Base-by-base conservation (phyloP, 2,797 vertebrate genomes). In the Melanitta fusca region DNA sequence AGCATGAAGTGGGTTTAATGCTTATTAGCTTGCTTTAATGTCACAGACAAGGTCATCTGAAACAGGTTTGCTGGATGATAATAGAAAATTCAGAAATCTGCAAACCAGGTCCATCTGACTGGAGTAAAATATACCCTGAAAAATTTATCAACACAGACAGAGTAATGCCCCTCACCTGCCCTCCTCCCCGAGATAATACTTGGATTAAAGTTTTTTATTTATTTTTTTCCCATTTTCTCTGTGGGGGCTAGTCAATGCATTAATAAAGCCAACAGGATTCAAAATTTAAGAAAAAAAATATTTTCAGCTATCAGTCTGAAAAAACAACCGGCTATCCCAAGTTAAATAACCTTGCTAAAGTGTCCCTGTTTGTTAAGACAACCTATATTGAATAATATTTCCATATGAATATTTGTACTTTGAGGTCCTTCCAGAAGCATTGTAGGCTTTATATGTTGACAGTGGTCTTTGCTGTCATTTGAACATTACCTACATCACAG, bases 181-280 rank as follows among this genome's bases (percentile, higher is more conserved):
- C 2, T 41, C 8, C 62, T 1, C 9, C 3, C 2, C 6, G 39
- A 4, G 8, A 10, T 84, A 80, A 73, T 58, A 58, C 14, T 62
- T 32, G 7, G 34, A 15, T 38, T 74, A 78, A 45, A 64, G 8
- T 1, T 68, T 78, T 69, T 1, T 11, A 1, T 8, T 30, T 27
- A 18, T 27, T 54, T 57, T 60, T 39, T 25, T 7, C 4, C 3
- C 1, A 0, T 24, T 58, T 53, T 75, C 54, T 22, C 41, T 2
- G 1, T 9, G 1, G 2, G 5, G 1, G 2, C 17, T 25, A 68
- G 6, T 27, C 18, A 41, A 18, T 5, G 2, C 38, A 25, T 32
- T 28, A 25, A 15, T 45, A 56, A 54, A 89, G 18, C 1, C 1
- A 39, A 74, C 77, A 54, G 2, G 28, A 41, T 11, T 41, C 5